These are phyloP conservation scores for Pharmacophagus antenor DNA, from an alignment of 2,888 invertebrate species.

Conservation along the genomic window DNA sequence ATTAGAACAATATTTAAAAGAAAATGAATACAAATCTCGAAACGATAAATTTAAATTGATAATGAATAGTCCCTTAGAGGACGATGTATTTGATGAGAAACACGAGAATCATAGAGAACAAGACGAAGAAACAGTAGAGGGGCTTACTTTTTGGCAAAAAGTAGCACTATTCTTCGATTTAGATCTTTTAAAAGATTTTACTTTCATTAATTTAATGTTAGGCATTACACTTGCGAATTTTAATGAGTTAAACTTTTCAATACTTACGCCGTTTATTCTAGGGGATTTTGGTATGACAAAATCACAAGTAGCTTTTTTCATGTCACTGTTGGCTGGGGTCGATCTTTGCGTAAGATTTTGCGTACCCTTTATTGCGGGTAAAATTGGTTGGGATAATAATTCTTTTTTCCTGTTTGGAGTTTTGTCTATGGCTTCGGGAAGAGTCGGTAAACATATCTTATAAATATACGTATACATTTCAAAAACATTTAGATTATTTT, in stretches of 20 bases:
- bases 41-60: constrained; percentile 56
- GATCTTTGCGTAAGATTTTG: constrained; percentile 84
- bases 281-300: constrained; percentile 83
- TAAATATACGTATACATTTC: constrained; percentile 7
- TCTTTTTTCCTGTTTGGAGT: constrained; percentile 86
- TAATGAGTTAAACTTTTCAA: constrained; percentile 86
- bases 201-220: constrained; percentile 85
- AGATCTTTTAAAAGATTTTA: constrained; percentile 84
- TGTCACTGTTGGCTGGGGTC: constrained; percentile 84
- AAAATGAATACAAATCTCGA: constrained; percentile 52
- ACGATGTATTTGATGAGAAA: constrained; percentile 53
- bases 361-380: constrained; percentile 85
- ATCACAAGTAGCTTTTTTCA: constrained; percentile 83
- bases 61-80: constrained; percentile 55
- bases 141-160: constrained; percentile 75
- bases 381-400: constrained; percentile 85
- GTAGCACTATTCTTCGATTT: constrained; percentile 85
- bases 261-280: constrained; percentile 87
- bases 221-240: constrained; percentile 87
- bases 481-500: constrained; percentile 3
- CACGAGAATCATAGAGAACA: constrained; percentile 35
- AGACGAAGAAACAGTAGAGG: constrained; percentile 48
- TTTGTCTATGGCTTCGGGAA: constrained; percentile 83
- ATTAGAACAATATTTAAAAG: constrained; percentile 74
- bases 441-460: constrained; percentile 78